Base-by-base conservation (phyloP, 2,113 vertebrate species). In the Fukomys damarensis region DNA sequence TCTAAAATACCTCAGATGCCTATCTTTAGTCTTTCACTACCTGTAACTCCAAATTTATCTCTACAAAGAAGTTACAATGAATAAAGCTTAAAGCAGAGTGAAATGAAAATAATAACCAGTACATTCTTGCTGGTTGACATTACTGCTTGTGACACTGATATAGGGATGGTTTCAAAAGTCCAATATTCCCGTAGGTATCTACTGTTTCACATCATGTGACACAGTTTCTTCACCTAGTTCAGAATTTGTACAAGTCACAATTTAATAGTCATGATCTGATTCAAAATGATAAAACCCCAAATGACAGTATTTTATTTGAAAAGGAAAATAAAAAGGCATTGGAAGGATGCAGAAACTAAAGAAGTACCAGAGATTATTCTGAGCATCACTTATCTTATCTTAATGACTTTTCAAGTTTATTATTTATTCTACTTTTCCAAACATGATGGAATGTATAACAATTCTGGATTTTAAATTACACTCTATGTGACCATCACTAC, bases 391-490 rank as follows among this genome's bases (percentile, higher is more conserved):
- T n/a, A 10, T 74, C 56, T 85, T 26, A 0, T 26, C 17, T 38
- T 49, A 32, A 43, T 12, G 43, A 56, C 14, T 82, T 81, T 54
- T 1, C n/a, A 54, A 4, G 30, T 46, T 43, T 41, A 8, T 80
- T 35, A 56, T 49, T 19, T 32, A 0, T 3, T 84, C 4, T 86
- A 0, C 12, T 61, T 7, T 87, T 32, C 30, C 56, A 81, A 65
- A 38, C 1, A 24, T 1, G 0, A 41, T 52, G 8, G 5, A 6
- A 46, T 17, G 0, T 9, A 3, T 30, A 30, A 24, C 3, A 4
- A 2, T 61, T 10, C 3, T 41, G 17, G 17, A 1, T 6, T 12
- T 5, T 0, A 43, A 68, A 24, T 86, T n/a, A 86, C 7, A 30
- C 20, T 26, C 35, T 5, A 0, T 10, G 3, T 16, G 76, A 24